Base-by-base conservation (phyloP, 1,140 invertebrate genomes). In the Diabrotica virgifera region DNA sequence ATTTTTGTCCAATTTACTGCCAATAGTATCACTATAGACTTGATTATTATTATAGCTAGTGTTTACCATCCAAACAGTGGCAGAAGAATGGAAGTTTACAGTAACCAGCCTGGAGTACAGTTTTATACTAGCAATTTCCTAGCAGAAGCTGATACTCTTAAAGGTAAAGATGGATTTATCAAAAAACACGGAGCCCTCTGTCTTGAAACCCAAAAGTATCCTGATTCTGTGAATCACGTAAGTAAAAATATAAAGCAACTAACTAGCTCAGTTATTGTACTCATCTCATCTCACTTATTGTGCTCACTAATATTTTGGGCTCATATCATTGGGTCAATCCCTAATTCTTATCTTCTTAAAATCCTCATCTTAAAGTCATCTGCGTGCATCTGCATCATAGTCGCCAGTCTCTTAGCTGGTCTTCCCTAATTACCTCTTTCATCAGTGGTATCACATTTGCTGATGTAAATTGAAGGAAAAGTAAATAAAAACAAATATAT, bases 141-240 rank as follows among this genome's bases (percentile, higher is more conserved):
- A 3, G 90, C 90, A 0, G 78, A 80, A 37, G 66, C 64, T 36
- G 60, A 69, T 8, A 58, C 58, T 38, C 63, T 72, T 13, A 55
- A 46, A 12, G 94, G 94, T 5, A 95, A 96, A 80, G 78, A 79
- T 0, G 87, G 86, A 9, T 80, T 80, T 0, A 73, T 77, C 0
- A 83, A 84, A 10, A 87, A 87, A 68, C 93, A 96, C 70, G 89
- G 87, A 0, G 92, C 88, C 0, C 89, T 97, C 67, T 96, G 92
- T 75, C 80, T 97, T 40, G 94, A 97, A 79, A 94, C 95, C 0
- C 95, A 97, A 79, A 92, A 91, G 73, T 97, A 89, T 82, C 95
- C 95, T 0, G 90, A 98, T 81, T 91, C 94, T 9, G 80, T 96
- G 2, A 94, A 97, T 82, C 85, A 95, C 78, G 72, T 74, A 65